A percentile compares a stretch with the other conserved stretches of the same genome.
phyloP scores from a whole-genome alignment of 1,140 invertebrate species.

The Bicyclus anynana region DNA sequence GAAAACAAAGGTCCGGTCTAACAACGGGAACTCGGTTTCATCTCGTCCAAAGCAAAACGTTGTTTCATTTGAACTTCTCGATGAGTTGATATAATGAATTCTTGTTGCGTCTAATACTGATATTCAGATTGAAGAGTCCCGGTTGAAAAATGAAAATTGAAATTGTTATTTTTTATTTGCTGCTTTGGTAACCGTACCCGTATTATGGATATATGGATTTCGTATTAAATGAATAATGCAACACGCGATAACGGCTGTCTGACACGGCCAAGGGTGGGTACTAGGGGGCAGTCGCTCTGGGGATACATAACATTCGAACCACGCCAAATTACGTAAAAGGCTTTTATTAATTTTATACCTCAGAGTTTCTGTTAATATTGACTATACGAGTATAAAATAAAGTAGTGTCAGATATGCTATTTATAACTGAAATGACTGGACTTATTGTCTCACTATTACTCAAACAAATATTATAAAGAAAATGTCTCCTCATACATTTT shows the following conservation, averaged over 20 bases:
- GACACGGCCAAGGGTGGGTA: not conserved
- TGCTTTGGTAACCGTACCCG: not conserved
- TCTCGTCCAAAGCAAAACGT: slow-evolving; percentile 12
- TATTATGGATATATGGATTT: not conserved
- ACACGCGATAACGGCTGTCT: not conserved
- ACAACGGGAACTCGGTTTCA: slow-evolving; percentile 14
- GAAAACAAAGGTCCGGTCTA: slow-evolving; percentile 4
- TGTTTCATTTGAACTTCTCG: slow-evolving; percentile 12
- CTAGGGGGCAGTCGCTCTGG: not conserved
- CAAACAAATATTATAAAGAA: no score
- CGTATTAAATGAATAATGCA: not conserved
- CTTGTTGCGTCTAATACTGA: slow-evolving; percentile 16
- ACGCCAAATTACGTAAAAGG: not conserved
- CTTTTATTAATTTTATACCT: not conserved
- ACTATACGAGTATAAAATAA: no score
- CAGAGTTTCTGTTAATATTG: no score
- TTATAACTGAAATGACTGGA: no score
- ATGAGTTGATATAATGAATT: slow-evolving; percentile 12
- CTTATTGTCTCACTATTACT: no score
- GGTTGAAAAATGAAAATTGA: not conserved
- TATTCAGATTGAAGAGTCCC: not conserved
- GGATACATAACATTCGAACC: not conserved
- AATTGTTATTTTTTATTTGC: not conserved
- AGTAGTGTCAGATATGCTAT: no score
- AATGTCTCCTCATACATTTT: no score